Conservation (phyloP, 2,797 vertebrate genomes). For the Microtus californicus region DNA sequence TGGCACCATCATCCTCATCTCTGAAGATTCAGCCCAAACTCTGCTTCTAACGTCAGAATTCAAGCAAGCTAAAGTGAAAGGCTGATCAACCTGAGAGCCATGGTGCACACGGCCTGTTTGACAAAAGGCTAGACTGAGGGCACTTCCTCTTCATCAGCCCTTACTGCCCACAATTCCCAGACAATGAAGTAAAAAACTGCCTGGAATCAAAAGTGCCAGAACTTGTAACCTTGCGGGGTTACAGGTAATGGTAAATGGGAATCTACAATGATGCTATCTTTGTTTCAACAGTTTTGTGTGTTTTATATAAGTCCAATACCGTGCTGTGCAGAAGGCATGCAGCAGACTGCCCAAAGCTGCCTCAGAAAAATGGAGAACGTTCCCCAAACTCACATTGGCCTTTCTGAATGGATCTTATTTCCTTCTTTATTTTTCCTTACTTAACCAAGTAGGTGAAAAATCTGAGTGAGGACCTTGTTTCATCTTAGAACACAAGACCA, state of each 20-base stretch:
- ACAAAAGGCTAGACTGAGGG: neutral
- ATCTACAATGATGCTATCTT: neutral
- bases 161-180: too few relatives aligned
- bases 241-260: neutral
- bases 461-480: neutral
- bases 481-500: neutral
- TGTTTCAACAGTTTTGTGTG: neutral
- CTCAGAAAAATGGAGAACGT: neutral
- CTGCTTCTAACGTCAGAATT: neutral
- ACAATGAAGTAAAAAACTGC: neutral
- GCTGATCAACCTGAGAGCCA: neutral
- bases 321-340: neutral
- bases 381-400: neutral
- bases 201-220: neutral
- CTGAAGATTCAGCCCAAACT: neutral
- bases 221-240: neutral
- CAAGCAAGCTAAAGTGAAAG: neutral
- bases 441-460: rapidly evolving
- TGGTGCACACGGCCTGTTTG: neutral
- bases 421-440: neutral
- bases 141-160: neutral
- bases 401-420: neutral
- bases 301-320: neutral
- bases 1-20: neutral
- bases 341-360: rapidly evolving